phyloP scores from a whole-genome alignment of 2,797 vertebrate genomes.

The Odontamblyopus rebecca region DNA sequence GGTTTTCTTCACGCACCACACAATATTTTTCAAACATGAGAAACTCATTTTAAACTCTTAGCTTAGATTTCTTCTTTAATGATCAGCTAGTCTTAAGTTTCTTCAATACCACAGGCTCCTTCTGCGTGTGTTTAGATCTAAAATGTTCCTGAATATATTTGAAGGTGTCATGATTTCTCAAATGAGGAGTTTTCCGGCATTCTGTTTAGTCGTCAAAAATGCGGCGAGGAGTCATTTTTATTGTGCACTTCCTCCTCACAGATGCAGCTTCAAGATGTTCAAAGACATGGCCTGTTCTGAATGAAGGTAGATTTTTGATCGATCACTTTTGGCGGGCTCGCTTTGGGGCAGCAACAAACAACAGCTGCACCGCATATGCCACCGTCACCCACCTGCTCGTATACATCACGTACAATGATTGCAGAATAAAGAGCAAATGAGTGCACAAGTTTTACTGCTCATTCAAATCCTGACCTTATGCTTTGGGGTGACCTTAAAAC shows the following conservation, averaged over 20 bases:
- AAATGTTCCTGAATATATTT: neutral
- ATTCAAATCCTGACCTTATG: neutral
- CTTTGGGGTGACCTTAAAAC: constrained; percentile 8
- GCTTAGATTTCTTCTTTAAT: neutral
- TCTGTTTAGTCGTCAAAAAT: constrained; percentile 2
- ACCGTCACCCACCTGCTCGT: constrained; percentile 20
- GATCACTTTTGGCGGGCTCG: constrained; percentile 46
- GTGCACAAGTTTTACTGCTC: constrained; percentile 17
- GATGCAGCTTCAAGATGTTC: constrained; percentile 28
- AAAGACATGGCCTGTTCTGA: constrained; percentile 24
- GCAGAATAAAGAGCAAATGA: constrained; percentile 26
- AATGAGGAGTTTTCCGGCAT: constrained; percentile 1
- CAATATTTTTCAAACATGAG: neutral
- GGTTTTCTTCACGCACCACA: neutral
- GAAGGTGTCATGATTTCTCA: neutral
- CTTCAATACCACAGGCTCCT: neutral
- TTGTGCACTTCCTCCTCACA: constrained; percentile 19
- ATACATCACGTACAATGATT: constrained; percentile 34
- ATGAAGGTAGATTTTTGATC: constrained; percentile 28
- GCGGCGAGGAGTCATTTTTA: constrained; percentile 12
- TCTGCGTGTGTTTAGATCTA: neutral
- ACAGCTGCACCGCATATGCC: constrained; percentile 57
- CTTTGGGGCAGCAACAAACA: constrained; percentile 41
- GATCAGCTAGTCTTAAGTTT: neutral
- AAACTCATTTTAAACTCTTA: neutral